These are phyloP conservation scores for Pygoscelis adeliae DNA, from an alignment of 2,113 vertebrate genomes.

Conservation along the genomic window DNA sequence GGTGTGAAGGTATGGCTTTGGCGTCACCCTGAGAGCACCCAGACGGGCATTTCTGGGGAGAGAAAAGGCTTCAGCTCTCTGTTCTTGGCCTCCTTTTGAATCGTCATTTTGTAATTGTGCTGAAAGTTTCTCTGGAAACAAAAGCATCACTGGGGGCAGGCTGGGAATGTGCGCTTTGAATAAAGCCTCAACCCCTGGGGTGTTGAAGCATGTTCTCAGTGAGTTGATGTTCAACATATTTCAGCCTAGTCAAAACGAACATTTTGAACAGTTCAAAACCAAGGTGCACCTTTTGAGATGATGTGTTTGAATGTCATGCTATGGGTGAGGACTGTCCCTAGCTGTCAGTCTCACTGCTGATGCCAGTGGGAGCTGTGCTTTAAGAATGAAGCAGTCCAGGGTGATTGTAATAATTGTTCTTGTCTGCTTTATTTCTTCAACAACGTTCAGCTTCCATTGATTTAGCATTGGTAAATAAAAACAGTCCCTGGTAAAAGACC, in stretches of 20 bases:
- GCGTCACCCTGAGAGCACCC: neutral
- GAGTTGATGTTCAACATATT: neutral
- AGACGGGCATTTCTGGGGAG: rapidly evolving
- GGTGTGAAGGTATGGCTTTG: constrained; percentile 90
- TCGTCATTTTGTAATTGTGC: rapidly evolving
- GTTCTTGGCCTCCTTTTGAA: neutral
- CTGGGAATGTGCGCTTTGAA: rapidly evolving
- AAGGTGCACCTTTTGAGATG: neutral
- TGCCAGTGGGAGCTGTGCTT: neutral
- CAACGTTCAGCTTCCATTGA: rapidly evolving
- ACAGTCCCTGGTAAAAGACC: neutral
- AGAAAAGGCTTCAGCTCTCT: neutral
- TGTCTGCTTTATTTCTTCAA: neutral
- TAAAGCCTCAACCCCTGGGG: neutral
- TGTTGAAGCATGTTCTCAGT: rapidly evolving
- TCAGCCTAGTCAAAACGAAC: neutral
- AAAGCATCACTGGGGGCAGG: neutral
- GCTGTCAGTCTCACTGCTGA: neutral
- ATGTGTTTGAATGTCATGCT: rapidly evolving
- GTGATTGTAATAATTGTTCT: rapidly evolving
- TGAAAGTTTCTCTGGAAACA: neutral
- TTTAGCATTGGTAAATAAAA: neutral
- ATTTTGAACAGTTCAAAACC: neutral
- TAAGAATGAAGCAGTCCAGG: neutral
- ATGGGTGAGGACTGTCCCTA: neutral